Evolutionary conservation across 2,888 invertebrate genomes (phyloP).

Genomic region (Euphydryas editha): DNA sequence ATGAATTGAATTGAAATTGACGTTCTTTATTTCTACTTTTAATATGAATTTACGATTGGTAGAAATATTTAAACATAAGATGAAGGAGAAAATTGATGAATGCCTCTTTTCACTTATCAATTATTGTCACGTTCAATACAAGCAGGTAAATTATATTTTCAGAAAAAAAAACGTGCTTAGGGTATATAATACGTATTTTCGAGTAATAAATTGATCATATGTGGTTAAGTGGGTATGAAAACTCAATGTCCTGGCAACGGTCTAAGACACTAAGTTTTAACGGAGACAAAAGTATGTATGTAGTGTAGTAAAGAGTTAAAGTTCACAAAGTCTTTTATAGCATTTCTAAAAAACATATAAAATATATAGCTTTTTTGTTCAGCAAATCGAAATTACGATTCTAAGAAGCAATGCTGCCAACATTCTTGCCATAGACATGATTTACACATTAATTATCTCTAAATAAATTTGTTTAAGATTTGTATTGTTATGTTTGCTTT

Average conservation of each 20-base stretch:
- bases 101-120: constrained; percentile 23
- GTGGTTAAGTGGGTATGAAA: not conserved
- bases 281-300: no score
- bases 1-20: constrained; percentile 75
- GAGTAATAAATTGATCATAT: not conserved
- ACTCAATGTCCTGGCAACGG: not conserved
- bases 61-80: constrained; percentile 30
- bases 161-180: constrained; percentile 26
- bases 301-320: no score
- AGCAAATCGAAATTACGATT: no score
- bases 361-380: no score
- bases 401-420: no score
- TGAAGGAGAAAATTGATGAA: constrained; percentile 34
- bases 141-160: constrained; percentile 38
- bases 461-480: no score
- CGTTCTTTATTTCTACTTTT: constrained; percentile 58
- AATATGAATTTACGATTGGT: constrained; percentile 44
- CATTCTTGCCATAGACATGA: no score
- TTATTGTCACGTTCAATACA: constrained; percentile 33
- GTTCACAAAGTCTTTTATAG: no score
- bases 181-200: constrained; percentile 12
- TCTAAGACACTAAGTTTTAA: no score
- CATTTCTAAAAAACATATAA: no score
- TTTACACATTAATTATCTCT: no score
- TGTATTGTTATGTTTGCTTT: no score